Evolutionary conservation across 2,113 vertebrate species (phyloP), one percentile per base, ranked within the genome.

Genomic region (Chaetura pelagica): DNA sequence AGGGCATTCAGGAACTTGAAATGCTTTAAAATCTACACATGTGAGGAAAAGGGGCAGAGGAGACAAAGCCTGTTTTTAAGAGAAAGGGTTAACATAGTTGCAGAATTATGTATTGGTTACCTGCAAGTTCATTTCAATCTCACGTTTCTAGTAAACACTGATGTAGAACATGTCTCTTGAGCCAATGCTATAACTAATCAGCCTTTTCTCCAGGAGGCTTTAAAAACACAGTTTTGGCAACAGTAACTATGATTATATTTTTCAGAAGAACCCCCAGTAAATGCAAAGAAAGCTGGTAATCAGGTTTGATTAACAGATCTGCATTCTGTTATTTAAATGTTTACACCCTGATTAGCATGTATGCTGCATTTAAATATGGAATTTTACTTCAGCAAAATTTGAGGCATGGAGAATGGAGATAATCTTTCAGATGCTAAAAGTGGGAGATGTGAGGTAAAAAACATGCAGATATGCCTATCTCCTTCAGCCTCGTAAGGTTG

Each of bases 191-290:
- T 27, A 91, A 83, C 52, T 93, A 93, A 92, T 92, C 54, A n/a
- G 68, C 82, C 93, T 93, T 95, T 84, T 76, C 44, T 91, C 66
- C 73, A 32, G 59, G n/a, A 75, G 87, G 72, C 87, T 96, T 97
- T 94, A 85, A 94, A 96, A 96, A 77, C 38, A 35, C 72, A 86
- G 49, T 94, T 96, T 96, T 95, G 93, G 84, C 75, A 97, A 77
- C 32, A 61, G 81, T 93, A 84, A 59, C 80, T 84, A 44, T 79
- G 84, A 84, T 4, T 0, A 2, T 72, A 40, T 84, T 87, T 74
- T 71, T 35, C 57, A 63, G 78, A 73, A 83, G 71, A 90, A 30
- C 30, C 67, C 42, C 76, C 90, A 72, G 67, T 90, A 94, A 95
- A 94, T 79, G 46, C 87, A 87, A 87, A 74, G 85, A 79, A 94